Evolutionary conservation across 1,140 invertebrate genomes (phyloP).

Genomic region (Vanessa tameamea): DNA sequence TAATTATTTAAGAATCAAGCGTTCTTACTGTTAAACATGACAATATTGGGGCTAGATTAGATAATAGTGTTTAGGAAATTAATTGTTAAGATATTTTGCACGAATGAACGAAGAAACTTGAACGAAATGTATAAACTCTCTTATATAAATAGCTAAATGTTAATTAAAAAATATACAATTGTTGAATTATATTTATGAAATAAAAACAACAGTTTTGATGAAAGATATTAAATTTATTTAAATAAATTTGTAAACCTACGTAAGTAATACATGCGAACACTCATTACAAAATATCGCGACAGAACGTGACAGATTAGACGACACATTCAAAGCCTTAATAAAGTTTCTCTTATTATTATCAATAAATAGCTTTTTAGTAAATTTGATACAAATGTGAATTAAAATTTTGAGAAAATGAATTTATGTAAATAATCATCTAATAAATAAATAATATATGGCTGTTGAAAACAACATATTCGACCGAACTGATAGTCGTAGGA

Average conservation of each 20-base stretch:
- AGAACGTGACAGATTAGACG: conserved; percentile 24
- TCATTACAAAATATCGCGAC: conserved; percentile 31
- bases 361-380: conserved; percentile 1
- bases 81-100: too few relatives aligned
- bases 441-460: conserved; percentile 4
- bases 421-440: conserved; percentile 3
- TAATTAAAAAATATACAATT: not conserved
- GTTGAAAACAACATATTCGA: conserved; percentile 12
- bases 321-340: conserved; percentile 32
- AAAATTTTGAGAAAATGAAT: not conserved
- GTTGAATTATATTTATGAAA: conserved; percentile 9
- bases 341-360: conserved; percentile 1
- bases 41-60: too few relatives aligned
- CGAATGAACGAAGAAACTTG: too few relatives aligned
- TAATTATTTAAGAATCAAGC: too few relatives aligned
- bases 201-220: conserved; percentile 21
- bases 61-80: too few relatives aligned
- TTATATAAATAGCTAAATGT: too few relatives aligned
- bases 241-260: conserved; percentile 41
- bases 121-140: too few relatives aligned
- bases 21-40: too few relatives aligned
- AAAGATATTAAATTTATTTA: conserved; percentile 32
- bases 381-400: conserved; percentile 3
- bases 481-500: conserved; percentile 10
- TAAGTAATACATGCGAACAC: conserved; percentile 38